Conservation (phyloP, 2,888 invertebrate genomes). For the Tanytarsus gracilentus region DNA sequence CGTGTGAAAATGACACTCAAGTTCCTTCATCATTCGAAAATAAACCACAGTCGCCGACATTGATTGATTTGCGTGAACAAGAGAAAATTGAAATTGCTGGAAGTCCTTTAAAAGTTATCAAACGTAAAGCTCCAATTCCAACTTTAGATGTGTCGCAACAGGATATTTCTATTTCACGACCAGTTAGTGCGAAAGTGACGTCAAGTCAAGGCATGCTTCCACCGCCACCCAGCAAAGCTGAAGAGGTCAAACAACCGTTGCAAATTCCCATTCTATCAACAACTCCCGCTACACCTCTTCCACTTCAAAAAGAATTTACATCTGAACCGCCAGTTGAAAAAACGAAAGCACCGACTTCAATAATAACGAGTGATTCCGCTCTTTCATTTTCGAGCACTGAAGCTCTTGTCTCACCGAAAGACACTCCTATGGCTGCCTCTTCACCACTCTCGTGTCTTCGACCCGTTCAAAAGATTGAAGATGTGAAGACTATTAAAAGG, state of each 20-base stretch:
- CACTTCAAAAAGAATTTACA: background rate
- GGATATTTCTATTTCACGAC: conserved; percentile 42
- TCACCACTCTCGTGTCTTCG: conserved; percentile 44
- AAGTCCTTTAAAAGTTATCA: conserved; percentile 45
- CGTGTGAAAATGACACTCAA: background rate
- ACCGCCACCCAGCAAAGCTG: conserved; percentile 42
- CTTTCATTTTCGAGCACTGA: conserved; percentile 44
- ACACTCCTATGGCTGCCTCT: conserved; percentile 32
- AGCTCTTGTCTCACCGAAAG: conserved; percentile 41
- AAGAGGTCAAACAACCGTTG: background rate
- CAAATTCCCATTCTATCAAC: conserved; percentile 14
- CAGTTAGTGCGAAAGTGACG: conserved; percentile 44
- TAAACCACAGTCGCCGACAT: background rate
- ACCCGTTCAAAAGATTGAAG: conserved; percentile 45
- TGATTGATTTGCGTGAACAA: background rate
- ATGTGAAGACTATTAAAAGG: conserved; percentile 48
- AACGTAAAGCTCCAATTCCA: conserved; percentile 39
- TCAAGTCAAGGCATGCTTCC: conserved; percentile 45
- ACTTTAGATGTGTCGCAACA: background rate
- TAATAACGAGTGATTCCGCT: conserved; percentile 34
- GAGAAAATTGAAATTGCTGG: background rate
- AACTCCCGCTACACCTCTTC: conserved; percentile 1
- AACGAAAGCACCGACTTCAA: conserved; percentile 15
- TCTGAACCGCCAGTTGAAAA: too few species aligned
- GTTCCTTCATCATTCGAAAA: background rate